Evolutionary conservation across 2,113 vertebrate genomes (phyloP), one percentile per base, ranked within the genome.

Genomic region (Girardinichthys multiradiatus): DNA sequence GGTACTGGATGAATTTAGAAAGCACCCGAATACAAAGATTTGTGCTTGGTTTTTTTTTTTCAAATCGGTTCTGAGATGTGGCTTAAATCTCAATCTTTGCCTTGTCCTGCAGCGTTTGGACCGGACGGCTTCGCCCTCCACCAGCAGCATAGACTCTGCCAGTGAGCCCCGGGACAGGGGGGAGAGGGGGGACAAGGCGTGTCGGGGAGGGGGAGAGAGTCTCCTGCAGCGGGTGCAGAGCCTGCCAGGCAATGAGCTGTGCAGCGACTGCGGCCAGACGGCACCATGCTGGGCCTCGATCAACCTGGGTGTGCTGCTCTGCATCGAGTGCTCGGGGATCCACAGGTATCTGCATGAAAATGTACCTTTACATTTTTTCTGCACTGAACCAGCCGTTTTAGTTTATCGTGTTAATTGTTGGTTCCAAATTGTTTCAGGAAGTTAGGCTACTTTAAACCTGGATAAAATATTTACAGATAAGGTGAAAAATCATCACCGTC

Each of bases 281-380:
- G 96, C 98, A 79, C 97, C 98, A 0, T 95, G 97, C 80, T 99
- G 98, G 98, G 98, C 98, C 91, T 99, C 97, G 83, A 99, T 99
- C 94, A 99, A 99, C 93, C 91, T 99, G 27, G 98, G 97, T 57
- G 96, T 99, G 80, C 95, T 97, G 24, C 92, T 99, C 73, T 99
- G 98, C 87, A 99, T 99, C 0, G 98, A 99, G 91, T 99, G 98
- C 91, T 99, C 98, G 0, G 98, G 98, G 51, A 89, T 91, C 60
- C 89, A 92, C 73, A 90, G 86, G 83, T 90, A 72, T 68, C 24
- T 45, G 11, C 17, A 12, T 48, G 10, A 1, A 31, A 14, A 7
- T 33, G 2, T 0, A 33, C 0, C 0, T 13, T 57, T 57, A n/a
- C 17, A 14, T 62, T 12, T n/a, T n/a, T n/a, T n/a, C n/a, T 35